These are phyloP conservation scores for Smithornis capensis DNA, from an alignment of 2,113 vertebrate species.

Conservation along the genomic window DNA sequence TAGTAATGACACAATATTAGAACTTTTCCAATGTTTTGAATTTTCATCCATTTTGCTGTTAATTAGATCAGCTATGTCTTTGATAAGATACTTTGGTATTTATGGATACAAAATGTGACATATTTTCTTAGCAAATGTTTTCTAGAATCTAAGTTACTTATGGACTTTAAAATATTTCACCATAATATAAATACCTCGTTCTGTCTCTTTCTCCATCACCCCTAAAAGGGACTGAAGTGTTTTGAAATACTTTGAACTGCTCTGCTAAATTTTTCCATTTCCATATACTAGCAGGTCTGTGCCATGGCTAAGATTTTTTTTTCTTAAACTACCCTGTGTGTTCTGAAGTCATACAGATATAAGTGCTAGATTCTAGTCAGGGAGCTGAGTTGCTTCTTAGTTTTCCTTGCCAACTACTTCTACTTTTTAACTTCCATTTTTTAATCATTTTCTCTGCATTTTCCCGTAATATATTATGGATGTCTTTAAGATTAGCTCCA, in stretches of 20 bases:
- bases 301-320: neutral
- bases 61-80: neutral
- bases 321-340: neutral
- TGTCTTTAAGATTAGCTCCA: neutral
- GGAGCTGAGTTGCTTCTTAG: neutral
- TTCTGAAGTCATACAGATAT: neutral
- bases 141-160: neutral
- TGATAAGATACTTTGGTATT: neutral
- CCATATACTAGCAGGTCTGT: neutral
- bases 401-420: neutral
- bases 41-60: neutral
- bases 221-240: neutral
- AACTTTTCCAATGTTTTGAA: neutral
- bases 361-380: neutral
- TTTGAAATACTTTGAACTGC: neutral
- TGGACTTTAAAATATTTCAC: neutral
- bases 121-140: neutral
- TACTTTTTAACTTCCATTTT: neutral
- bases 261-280: neutral
- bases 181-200: neutral
- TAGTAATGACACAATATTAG: neutral
- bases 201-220: neutral
- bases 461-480: neutral
- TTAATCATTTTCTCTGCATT: neutral
- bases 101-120: neutral